A percentile compares a stretch with the other conserved stretches of the same genome.
Conservation (phyloP, 2,797 vertebrate species). For the Mus spretus region DNA sequence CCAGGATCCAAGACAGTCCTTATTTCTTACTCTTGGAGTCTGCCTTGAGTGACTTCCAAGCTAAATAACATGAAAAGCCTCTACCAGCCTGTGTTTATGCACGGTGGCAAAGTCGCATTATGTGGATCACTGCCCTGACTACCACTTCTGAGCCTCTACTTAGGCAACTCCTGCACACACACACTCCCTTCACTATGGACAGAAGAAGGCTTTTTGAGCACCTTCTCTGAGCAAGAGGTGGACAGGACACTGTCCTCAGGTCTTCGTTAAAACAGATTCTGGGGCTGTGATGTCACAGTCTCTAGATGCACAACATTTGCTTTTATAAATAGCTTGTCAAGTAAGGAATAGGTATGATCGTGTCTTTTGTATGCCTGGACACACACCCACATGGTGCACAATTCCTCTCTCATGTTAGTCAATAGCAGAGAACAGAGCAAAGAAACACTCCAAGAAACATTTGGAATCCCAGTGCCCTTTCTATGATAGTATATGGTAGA, state of each 20-base stretch:
- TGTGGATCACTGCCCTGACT: not conserved
- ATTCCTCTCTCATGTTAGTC: not conserved
- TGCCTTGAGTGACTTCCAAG: conserved; percentile 75
- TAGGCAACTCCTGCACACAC: not conserved
- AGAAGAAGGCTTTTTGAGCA: not conserved
- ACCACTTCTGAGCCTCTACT: not conserved
- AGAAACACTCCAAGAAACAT: not conserved
- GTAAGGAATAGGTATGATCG: not conserved
- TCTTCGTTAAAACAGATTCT: not conserved
- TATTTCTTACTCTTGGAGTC: conserved; percentile 69
- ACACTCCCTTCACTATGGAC: not conserved
- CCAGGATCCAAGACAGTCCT: conserved; percentile 67
- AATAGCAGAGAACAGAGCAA: not conserved
- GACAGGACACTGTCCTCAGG: not conserved
- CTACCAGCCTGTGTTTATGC: conserved; percentile 61
- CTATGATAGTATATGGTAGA: not conserved
- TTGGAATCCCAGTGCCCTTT: not conserved
- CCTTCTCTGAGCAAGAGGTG: not conserved
- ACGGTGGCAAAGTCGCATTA: conserved; percentile 36
- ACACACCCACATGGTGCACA: not conserved
- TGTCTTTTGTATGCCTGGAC: not conserved
- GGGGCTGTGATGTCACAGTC: not conserved
- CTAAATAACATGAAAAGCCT: conserved; percentile 71
- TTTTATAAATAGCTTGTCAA: conserved; percentile 16
- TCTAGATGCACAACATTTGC: not conserved